Evolutionary conservation across 1,140 invertebrate genomes (phyloP), one percentile per base, ranked within the genome.

Genomic region (Chlorops oryzae): DNA sequence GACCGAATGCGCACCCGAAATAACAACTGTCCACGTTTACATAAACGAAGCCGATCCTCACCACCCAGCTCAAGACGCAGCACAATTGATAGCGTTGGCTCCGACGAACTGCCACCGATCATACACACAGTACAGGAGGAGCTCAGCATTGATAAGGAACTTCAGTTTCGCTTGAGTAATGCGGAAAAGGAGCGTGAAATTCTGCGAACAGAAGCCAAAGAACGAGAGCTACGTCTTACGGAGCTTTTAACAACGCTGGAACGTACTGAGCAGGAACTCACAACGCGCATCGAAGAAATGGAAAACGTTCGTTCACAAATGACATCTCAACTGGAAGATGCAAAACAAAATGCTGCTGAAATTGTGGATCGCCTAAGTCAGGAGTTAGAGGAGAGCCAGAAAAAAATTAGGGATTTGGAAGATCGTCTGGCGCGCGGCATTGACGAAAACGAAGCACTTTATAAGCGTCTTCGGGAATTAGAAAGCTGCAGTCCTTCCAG

Each of bases 361-460:
- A 66, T 70, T 24, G 62, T 71, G 25, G 61, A 60, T n/a, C 59
- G 57, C 2, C 37, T 72, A 24, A 57, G 63, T 6, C 39, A 57
- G 9, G 69, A 72, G 34, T 48, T 72, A 3, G 47, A 61, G 5
- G 69, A 72, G 39, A 63, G 64, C 23, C 65, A 72, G 37, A 56
- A 56, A 22, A 62, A 69, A 45, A 68, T 72, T 12, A 68, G 65
- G 39, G 63, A 66, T 45, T 32, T 72, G 15, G 77, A 75, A 48
- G 74, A 78, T 57, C 63, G 79, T 47, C 65, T 87, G 23, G 63
- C 79, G 2, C 77, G 78, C 52, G 83, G 82, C 49, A 83, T 86
- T 38, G 83, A 88, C 63, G 88, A 90, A 73, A 90, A 90, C 63
- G 86, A 89, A 55, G 73, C 74, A 12, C 72, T 90, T 7, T 88